Evolutionary conservation across 2,888 invertebrate genomes (phyloP).

Genomic region (Nemapogon koenigi): DNA sequence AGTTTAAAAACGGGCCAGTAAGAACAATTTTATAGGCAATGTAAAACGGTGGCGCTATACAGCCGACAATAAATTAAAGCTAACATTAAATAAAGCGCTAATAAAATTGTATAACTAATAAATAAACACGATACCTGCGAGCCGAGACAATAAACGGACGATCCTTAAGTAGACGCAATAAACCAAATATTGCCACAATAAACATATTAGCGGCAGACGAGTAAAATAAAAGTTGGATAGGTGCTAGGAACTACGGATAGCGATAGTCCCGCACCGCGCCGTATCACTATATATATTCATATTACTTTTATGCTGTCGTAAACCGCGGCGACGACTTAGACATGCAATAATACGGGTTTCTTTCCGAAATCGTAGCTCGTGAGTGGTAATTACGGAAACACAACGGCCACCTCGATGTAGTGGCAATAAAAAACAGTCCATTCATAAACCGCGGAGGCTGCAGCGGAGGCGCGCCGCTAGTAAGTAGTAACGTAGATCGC

Average conservation of each 20-base stretch:
- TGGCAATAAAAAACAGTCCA: slow-evolving; percentile 55
- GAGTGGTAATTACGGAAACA: slow-evolving; percentile 53
- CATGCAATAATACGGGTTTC: slow-evolving; percentile 52
- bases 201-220: slow-evolving; percentile 60
- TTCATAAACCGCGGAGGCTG: slow-evolving; percentile 38
- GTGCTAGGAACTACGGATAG: slow-evolving; percentile 19
- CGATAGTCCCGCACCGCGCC: slow-evolving; percentile 19
- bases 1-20: slow-evolving; percentile 60
- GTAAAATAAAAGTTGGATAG: slow-evolving; percentile 43
- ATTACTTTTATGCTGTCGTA: slow-evolving; percentile 59
- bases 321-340: slow-evolving; percentile 45
- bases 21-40: slow-evolving; percentile 63
- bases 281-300: too few species aligned
- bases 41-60: slow-evolving; percentile 55
- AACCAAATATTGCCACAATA: slow-evolving; percentile 63
- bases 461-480: slow-evolving; percentile 25
- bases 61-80: slow-evolving; percentile 62
- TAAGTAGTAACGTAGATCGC: slow-evolving; percentile 57
- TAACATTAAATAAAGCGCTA: slow-evolving; percentile 63
- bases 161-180: slow-evolving; percentile 57
- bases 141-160: slow-evolving; percentile 56
- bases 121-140: slow-evolving; percentile 64
- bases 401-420: slow-evolving; percentile 52
- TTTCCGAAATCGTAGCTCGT: slow-evolving; percentile 46
- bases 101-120: slow-evolving; percentile 66